phyloP scores from a whole-genome alignment of 2,888 invertebrate genomes.

The Synergus itoensis region DNA sequence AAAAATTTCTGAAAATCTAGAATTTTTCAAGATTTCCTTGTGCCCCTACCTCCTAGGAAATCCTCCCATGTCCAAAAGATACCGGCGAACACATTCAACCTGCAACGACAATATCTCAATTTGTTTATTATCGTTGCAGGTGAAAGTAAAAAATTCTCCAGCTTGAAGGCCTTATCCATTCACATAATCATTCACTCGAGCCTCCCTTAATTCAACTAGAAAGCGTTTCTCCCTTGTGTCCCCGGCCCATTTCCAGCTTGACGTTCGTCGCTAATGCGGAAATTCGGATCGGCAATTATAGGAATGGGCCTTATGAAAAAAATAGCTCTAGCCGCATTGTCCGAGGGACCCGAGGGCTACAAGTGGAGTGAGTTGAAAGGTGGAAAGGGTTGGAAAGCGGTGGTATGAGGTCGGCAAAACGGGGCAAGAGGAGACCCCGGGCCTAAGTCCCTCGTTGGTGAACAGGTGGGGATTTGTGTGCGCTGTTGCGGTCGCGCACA shows the following conservation, averaged over 20 bases:
- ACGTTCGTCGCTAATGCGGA: conserved; percentile 4
- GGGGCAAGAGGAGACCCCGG: conserved; percentile 49
- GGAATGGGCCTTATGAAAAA: conserved; percentile 45
- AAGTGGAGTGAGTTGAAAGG: conserved; percentile 54
- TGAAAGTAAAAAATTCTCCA: conserved; percentile 34
- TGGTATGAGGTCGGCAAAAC: conserved; percentile 54
- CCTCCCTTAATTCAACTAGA: not conserved
- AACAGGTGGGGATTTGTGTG: conserved; percentile 48
- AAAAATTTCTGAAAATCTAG: not conserved
- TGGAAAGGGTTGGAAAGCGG: conserved; percentile 51
- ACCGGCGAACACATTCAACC: not conserved
- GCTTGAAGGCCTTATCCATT: conserved; percentile 11
- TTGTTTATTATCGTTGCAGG: conserved; percentile 13
- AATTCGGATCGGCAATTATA: conserved; percentile 25
- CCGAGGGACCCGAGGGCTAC: conserved; percentile 57
- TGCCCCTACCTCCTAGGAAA: not conserved
- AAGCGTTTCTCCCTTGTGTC: not conserved
- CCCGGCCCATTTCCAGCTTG: not conserved
- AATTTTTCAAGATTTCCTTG: not conserved
- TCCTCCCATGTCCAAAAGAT: not conserved
- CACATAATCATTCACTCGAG: not conserved
- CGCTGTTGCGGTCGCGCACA: conserved; percentile 50
- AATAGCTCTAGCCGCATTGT: conserved; percentile 57
- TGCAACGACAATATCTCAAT: conserved; percentile 5
- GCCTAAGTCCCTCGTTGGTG: conserved; percentile 15